These are phyloP conservation scores for Beroe forskalii DNA, from an alignment of 37 sponge, comb jelly and placozoan species.

Conservation along the genomic window DNA sequence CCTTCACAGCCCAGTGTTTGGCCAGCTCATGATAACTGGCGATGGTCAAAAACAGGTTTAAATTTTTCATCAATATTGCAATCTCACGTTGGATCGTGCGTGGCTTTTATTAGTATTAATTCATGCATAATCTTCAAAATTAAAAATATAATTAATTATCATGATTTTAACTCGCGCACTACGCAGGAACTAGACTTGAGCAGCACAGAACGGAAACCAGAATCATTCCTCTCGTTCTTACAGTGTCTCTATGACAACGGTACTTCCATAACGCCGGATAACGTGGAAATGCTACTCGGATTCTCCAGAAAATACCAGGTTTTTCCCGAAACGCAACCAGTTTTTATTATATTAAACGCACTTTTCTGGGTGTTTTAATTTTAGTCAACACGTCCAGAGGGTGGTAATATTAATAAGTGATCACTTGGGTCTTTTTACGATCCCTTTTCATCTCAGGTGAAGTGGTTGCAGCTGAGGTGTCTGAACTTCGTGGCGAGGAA, in stretches of 20 bases:
- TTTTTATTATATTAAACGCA: no score
- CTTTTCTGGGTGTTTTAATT: no score
- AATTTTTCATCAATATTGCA: no score
- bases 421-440: no score
- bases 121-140: no score
- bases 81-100: no score
- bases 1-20: conserved; percentile 7
- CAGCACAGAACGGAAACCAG: not conserved
- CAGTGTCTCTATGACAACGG: conserved; percentile 59
- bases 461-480: conserved; percentile 22
- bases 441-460: not conserved
- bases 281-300: conserved; percentile 1
- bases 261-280: not conserved
- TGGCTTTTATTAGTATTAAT: no score
- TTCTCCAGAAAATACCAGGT: conserved; percentile 12
- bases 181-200: conserved; percentile 21
- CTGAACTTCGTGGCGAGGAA: conserved; percentile 1
- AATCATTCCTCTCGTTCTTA: not conserved
- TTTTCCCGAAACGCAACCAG: no score
- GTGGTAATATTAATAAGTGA: no score
- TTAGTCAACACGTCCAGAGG: no score
- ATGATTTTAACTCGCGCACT: no score
- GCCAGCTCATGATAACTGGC: not conserved
- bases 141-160: no score
- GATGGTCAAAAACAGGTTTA: conserved; percentile 25